phyloP scores from a whole-genome alignment of 2,113 vertebrate genomes.

The Bubo bubo region DNA sequence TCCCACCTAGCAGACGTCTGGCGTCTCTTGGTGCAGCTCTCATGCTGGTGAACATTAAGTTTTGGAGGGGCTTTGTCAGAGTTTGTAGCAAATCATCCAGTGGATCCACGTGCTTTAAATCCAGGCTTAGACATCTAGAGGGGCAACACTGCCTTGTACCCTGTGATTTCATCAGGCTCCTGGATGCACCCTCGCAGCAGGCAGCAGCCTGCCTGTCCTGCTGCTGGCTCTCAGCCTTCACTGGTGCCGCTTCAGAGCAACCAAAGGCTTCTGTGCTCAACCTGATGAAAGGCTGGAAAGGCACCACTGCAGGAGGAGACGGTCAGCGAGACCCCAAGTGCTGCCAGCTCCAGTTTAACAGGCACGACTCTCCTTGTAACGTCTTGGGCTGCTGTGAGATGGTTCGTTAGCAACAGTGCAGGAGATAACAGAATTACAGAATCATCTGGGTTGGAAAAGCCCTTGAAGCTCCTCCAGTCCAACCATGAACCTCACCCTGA shows the following conservation, averaged over 20 bases:
- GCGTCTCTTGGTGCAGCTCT: not conserved
- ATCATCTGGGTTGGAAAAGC: too few species aligned
- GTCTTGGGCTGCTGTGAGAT: rapidly evolving
- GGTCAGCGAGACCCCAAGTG: rapidly evolving
- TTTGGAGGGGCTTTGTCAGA: not conserved
- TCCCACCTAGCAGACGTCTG: not conserved
- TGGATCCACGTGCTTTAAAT: not conserved
- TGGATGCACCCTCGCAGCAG: not conserved
- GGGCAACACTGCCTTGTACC: not conserved
- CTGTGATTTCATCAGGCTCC: rapidly evolving
- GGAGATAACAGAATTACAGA: not conserved
- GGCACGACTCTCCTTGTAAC: not conserved
- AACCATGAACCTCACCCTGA: too few species aligned
- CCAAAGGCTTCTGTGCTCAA: not conserved
- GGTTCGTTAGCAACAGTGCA: rapidly evolving
- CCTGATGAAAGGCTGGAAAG: not conserved
- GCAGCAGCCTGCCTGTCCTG: not conserved
- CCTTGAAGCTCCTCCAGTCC: too few species aligned
- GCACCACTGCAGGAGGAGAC: not conserved
- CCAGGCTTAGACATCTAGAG: not conserved
- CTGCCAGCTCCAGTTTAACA: rapidly evolving
- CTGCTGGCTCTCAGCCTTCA: not conserved
- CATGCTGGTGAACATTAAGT: rapidly evolving
- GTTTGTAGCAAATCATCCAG: not conserved
- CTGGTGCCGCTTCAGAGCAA: not conserved